phyloP scores from a whole-genome alignment of 2,888 invertebrate genomes.

The Drosophila gaucha region DNA sequence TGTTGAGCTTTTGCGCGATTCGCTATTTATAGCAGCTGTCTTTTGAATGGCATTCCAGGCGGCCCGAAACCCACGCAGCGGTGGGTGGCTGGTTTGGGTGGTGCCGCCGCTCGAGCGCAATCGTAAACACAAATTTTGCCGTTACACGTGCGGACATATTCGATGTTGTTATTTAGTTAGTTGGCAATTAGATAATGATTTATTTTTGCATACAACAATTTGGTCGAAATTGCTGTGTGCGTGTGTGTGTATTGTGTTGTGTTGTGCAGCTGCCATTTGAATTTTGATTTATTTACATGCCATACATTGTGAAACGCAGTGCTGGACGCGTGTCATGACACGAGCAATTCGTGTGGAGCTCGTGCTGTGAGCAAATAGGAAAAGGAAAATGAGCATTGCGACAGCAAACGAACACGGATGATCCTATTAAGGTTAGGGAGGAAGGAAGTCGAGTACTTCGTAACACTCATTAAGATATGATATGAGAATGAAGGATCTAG shows the following conservation, averaged over 20 bases:
- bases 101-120: conserved; percentile 25
- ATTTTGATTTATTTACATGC: conserved; percentile 66
- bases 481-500: too few species aligned
- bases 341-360: not conserved
- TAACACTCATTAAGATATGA: too few species aligned
- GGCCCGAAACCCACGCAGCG: conserved; percentile 40
- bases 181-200: conserved; percentile 74
- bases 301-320: conserved; percentile 26
- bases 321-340: conserved; percentile 21
- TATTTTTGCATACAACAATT: conserved; percentile 67
- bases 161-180: conserved; percentile 48
- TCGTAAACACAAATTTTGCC: conserved; percentile 66
- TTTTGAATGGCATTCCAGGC: conserved; percentile 66
- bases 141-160: conserved; percentile 69
- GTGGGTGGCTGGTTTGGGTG: conserved; percentile 3
- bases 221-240: conserved; percentile 24
- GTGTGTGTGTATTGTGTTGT: conserved; percentile 16
- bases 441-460: too few species aligned
- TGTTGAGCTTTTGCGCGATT: conserved; percentile 39
- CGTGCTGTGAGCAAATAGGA: not conserved
- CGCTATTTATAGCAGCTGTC: conserved; percentile 66
- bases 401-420: too few species aligned
- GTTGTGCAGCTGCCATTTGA: conserved; percentile 29
- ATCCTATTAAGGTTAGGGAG: too few species aligned
- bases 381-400: too few species aligned